These are phyloP conservation scores for Microcebus ravelobensis DNA, from an alignment of 2,113 vertebrate species.

Conservation along the genomic window DNA sequence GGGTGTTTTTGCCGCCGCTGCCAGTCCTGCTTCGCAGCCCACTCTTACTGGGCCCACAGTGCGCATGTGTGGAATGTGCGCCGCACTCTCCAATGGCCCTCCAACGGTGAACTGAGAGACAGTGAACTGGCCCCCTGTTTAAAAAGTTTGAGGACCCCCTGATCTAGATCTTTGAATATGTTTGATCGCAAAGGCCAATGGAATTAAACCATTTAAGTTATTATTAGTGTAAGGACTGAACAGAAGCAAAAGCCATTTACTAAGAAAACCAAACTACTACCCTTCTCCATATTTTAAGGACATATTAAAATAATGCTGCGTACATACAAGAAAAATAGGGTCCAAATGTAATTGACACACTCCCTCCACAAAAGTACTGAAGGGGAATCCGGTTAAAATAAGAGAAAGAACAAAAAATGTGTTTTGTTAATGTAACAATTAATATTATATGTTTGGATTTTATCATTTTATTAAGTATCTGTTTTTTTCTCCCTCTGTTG, in stretches of 20 bases:
- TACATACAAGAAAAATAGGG: neutral
- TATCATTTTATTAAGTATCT: too few relatives aligned
- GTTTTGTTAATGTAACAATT: too few relatives aligned
- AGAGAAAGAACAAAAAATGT: neutral
- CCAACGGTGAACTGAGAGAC: too few relatives aligned
- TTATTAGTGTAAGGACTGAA: neutral
- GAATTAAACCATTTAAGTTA: neutral
- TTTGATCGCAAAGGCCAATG: neutral
- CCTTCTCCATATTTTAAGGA: neutral
- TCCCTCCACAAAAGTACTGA: neutral
- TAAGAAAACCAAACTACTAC: neutral
- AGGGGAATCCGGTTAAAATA: neutral
- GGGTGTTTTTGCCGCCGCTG: too few relatives aligned
- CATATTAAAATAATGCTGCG: neutral
- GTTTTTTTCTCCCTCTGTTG: too few relatives aligned
- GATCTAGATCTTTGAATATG: neutral
- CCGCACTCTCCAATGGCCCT: too few relatives aligned
- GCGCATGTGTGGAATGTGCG: too few relatives aligned
- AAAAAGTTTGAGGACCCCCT: too few relatives aligned
- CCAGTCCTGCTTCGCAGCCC: too few relatives aligned
- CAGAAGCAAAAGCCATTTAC: neutral
- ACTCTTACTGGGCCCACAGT: too few relatives aligned
- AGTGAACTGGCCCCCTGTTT: too few relatives aligned
- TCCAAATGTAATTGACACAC: neutral
- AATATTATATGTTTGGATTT: too few relatives aligned